phyloP scores from a whole-genome alignment of 92 coral and sea anemone genomes.

The Diadumene lineata region DNA sequence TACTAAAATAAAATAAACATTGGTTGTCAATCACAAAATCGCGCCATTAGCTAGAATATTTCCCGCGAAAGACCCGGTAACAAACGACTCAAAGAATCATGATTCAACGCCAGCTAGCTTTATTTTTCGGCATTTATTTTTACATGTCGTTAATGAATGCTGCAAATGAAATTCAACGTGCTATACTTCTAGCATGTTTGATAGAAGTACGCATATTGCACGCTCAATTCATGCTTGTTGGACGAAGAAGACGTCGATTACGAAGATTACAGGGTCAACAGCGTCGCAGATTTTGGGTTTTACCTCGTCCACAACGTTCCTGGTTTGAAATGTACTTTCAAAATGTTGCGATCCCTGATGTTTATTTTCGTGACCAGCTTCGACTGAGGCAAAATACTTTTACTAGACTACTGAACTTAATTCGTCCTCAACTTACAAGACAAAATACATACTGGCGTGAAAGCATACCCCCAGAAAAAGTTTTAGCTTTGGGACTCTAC shows the following conservation, averaged over 20 bases:
- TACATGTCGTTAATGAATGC: neutral
- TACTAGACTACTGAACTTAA: slow-evolving; percentile 15
- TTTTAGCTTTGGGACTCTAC: slow-evolving; percentile 46
- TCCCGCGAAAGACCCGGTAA: neutral
- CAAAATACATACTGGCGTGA: slow-evolving; percentile 37
- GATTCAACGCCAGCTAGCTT: neutral
- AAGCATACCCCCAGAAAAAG: slow-evolving; percentile 41
- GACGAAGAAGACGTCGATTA: neutral
- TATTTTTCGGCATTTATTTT: neutral
- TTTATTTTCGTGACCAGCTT: slow-evolving; percentile 27
- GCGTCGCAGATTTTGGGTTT: neutral
- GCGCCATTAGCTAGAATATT: neutral
- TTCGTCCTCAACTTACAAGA: slow-evolving; percentile 28
- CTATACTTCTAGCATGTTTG: neutral
- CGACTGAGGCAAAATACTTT: slow-evolving; percentile 17
- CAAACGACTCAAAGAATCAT: no score
- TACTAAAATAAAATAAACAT: neutral
- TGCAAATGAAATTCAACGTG: neutral
- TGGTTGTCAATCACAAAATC: neutral
- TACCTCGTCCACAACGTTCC: slow-evolving; percentile 25
- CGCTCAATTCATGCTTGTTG: neutral
- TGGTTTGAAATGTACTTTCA: slow-evolving; percentile 27
- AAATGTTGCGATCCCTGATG: slow-evolving; percentile 25
- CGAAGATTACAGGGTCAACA: neutral
- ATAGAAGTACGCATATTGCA: neutral